These are phyloP conservation scores for Lycaena phlaeas DNA, from an alignment of 2,888 invertebrate species.

Conservation along the genomic window DNA sequence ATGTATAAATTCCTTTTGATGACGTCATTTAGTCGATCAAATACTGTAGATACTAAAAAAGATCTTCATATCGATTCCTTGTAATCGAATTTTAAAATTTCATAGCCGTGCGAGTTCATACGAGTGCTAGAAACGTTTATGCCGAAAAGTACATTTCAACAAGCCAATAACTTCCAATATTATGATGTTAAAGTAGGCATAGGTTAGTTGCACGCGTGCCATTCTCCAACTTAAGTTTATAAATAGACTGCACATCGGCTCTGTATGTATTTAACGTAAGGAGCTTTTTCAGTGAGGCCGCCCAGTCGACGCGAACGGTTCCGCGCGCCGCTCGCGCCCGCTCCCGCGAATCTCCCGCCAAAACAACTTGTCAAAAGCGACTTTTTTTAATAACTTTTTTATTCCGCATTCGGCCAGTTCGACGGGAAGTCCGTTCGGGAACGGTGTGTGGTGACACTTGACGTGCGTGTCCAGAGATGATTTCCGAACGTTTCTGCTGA, in stretches of 20 bases:
- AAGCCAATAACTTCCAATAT: conserved; percentile 60
- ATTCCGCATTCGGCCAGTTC: conserved; percentile 17
- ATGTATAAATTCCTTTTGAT: too few relatives aligned
- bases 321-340: conserved; percentile 52
- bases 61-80: too few relatives aligned
- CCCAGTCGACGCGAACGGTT: conserved; percentile 52
- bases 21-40: too few relatives aligned
- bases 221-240: conserved; percentile 61
- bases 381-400: conserved; percentile 17
- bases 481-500: conserved; percentile 32
- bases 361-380: conserved; percentile 35
- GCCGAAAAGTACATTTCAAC: conserved; percentile 37
- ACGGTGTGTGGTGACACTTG: conserved; percentile 24
- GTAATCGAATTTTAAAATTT: too few relatives aligned
- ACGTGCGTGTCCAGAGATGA: conserved; percentile 28
- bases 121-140: background rate
- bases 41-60: too few relatives aligned
- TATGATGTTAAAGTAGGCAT: conserved; percentile 50
- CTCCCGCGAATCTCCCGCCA: conserved; percentile 33
- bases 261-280: conserved; percentile 58
- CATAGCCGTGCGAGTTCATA: background rate
- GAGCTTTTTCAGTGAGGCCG: conserved; percentile 55
- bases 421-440: conserved; percentile 12
- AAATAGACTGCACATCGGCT: conserved; percentile 65
- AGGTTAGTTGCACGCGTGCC: conserved; percentile 48